Base-by-base conservation (phyloP, 2,797 vertebrate genomes). In the Arremon brunneinucha region DNA sequence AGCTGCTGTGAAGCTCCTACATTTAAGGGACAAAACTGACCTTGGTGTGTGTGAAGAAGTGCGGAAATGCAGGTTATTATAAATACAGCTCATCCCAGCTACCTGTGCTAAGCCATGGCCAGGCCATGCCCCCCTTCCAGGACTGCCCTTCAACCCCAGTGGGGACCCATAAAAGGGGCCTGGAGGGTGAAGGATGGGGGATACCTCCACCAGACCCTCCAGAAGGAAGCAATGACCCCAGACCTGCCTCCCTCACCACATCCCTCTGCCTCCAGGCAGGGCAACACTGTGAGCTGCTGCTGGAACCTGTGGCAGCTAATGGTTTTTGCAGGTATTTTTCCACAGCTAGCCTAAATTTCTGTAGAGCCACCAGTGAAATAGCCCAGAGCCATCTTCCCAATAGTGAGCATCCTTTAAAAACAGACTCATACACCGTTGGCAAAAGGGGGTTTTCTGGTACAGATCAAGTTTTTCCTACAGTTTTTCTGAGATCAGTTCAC, bases 191-290 rank as follows among this genome's bases (percentile, higher is more conserved):
- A 18, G 35, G 60, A 41, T 27, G 30, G 24, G n/a, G 11, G 21
- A 3, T 7, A 28, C 2, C 30, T 30, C 14, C 6, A 12, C 11
- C 8, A 67, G 39, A 27, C 4, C 22, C 13, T 16, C 37, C 11
- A 5, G 24, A 27, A 68, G 10, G 6, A n/a, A 28, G 8, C 11
- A 4, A 3, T 39, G 60, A 11, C 34, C 21, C 12, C 1, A 1
- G 14, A 7, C 12, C 19, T 35, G 37, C 14, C 26, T 49, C 47
- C 47, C 24, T 24, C 47, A 26, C 47, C 24, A 27, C 47, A 15
- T 49, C 47, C 47, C 24, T 26, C 17, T 30, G 32, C 14, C 23
- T 59, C 46, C n/a, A 9, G 34, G 32, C 74, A 77, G 37, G 32
- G 11, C 28, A 62, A 7, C 8, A 8, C 41, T 6, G 27, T 8